A percentile compares a stretch with the other conserved stretches of the same genome.
Conservation (phyloP, 2,113 vertebrate species). For the Oreotrochilus melanogaster region DNA sequence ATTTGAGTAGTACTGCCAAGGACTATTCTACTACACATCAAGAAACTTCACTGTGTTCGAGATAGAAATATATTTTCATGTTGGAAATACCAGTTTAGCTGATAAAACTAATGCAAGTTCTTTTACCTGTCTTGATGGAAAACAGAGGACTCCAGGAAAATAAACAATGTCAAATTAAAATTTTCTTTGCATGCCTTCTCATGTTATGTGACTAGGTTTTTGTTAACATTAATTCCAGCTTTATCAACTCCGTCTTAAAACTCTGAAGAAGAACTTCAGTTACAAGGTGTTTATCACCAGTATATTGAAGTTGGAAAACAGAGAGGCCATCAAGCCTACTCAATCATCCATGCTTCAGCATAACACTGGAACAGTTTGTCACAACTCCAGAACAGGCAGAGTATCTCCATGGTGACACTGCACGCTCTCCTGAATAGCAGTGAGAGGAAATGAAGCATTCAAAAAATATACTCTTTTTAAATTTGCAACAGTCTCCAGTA, state of each 20-base stretch:
- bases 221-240: not conserved
- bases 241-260: not conserved
- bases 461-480: not conserved
- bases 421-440: not conserved
- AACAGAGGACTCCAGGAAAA: not conserved
- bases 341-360: not conserved
- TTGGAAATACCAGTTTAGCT: not conserved
- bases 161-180: not conserved
- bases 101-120: not conserved
- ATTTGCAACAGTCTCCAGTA: not conserved
- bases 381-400: not conserved
- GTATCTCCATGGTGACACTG: not conserved
- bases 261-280: not conserved
- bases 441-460: not conserved
- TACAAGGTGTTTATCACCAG: not conserved
- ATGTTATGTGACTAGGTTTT: not conserved
- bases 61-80: accelerated
- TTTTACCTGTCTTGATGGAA: not conserved
- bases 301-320: not conserved
- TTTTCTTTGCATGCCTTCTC: not conserved
- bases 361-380: not conserved
- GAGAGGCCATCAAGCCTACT: not conserved
- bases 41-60: not conserved
- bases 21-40: not conserved
- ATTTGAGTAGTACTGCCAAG: not conserved